Base-by-base conservation (phyloP, 2,113 vertebrate species). In the Corythaeola cristata region DNA sequence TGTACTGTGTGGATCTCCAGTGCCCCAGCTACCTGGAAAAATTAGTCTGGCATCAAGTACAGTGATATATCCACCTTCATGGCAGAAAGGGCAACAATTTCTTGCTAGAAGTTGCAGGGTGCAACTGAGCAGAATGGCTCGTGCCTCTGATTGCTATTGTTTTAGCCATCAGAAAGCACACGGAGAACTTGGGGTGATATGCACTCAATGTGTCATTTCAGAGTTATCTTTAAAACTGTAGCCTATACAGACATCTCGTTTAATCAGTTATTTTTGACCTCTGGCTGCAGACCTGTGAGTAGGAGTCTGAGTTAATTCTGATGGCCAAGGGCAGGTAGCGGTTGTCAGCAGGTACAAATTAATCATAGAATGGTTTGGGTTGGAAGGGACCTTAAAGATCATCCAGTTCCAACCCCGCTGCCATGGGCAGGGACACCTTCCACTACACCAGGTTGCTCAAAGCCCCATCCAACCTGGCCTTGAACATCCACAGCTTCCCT, bases 1-100 rank as follows among this genome's bases (percentile, higher is more conserved):
- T 5, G 12, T 9, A 0, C 56, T 2, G 0, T 3, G 14, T 9
- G 47, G n/a, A 23, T 24, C 16, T 15, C n/a, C 27, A 9, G 8
- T 69, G 33, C 33, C 22, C 32, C 2, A 5, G 22, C 41, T 77
- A 22, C 53, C 21, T 73, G 56, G 62, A 41, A 41, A 28, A 76
- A 15, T 4, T 8, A 30, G 37, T 19, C 20, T 67, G 77, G 11
- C 33, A 12, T 30, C 39, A 3, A n/a, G 26, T 7, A 15, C 17
- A 7, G 24, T 1, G 66, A 23, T 7, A 24, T 14, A 56, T 15
- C 11, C 63, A 33, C 23, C 30, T 21, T 37, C 26, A 5, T 3
- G 8, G 39, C 47, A 45, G 21, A 16, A 26, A 20, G 11, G 30
- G 22, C 35, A 49, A 15, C 6, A 8, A 3, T 15, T 63, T n/a